Evolutionary conservation across 2,888 invertebrate species (phyloP).

Genomic region (Empis stercorea): DNA sequence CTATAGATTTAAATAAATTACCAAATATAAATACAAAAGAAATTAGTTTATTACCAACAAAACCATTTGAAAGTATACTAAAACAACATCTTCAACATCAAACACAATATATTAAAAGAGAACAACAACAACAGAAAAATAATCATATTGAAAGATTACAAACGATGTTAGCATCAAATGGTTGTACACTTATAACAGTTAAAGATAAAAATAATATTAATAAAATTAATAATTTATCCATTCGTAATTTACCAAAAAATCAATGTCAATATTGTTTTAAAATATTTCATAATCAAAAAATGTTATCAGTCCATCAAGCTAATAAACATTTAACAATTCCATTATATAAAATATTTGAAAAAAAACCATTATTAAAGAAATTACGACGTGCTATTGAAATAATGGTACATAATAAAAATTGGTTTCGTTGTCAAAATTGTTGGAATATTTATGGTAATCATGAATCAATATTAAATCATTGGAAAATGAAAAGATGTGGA

Average conservation of each 20-base stretch:
- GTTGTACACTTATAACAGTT: slow-evolving; percentile 17
- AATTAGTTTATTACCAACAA: too few species aligned
- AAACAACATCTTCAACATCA: too few species aligned
- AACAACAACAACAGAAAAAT: background rate
- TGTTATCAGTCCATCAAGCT: slow-evolving; percentile 23
- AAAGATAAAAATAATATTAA: slow-evolving; percentile 16
- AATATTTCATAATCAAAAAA: slow-evolving; percentile 12
- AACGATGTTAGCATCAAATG: slow-evolving; percentile 20
- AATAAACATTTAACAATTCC: slow-evolving; percentile 18
- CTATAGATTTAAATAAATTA: too few species aligned
- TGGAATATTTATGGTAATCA: slow-evolving; percentile 23
- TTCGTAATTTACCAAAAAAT: slow-evolving; percentile 4
- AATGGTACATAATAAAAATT: slow-evolving; percentile 18
- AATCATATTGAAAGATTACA: slow-evolving; percentile 14
- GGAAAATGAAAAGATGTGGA: slow-evolving; percentile 23
- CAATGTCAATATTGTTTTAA: slow-evolving; percentile 13
- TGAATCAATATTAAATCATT: slow-evolving; percentile 23
- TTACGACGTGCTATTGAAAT: slow-evolving; percentile 21
- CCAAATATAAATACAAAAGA: too few species aligned
- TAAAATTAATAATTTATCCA: too few species aligned
- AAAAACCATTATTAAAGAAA: slow-evolving; percentile 17
- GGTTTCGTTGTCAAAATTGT: slow-evolving; percentile 25
- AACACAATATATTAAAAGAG: too few species aligned
- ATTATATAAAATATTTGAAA: slow-evolving; percentile 18
- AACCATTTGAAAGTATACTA: too few species aligned